phyloP scores from a whole-genome alignment of 2,797 vertebrate genomes.

The Diplodus puntazzo region DNA sequence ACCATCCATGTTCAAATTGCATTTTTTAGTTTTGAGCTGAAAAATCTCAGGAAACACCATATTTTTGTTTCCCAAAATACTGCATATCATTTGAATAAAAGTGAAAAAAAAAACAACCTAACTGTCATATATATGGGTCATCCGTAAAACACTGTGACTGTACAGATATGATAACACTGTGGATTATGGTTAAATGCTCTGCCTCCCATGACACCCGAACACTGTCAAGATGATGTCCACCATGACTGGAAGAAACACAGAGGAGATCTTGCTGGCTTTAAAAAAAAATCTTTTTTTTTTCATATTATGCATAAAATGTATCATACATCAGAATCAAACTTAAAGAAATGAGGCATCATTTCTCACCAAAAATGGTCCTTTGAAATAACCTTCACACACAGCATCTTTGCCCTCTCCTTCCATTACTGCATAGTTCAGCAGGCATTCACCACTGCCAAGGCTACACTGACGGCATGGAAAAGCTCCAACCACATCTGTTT shows the following conservation, averaged over 20 bases:
- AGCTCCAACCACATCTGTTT: slow-evolving; percentile 13
- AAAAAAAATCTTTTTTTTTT: background rate
- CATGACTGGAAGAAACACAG: slow-evolving; percentile 4
- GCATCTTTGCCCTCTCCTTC: slow-evolving; percentile 23
- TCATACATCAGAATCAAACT: slow-evolving; percentile 31
- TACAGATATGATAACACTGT: slow-evolving; percentile 38
- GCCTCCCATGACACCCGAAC: slow-evolving; percentile 7
- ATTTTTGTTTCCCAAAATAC: background rate
- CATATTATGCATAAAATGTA: slow-evolving; percentile 22
- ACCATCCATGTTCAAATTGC: slow-evolving; percentile 12
- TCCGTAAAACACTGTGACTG: slow-evolving; percentile 15
- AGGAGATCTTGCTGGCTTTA: slow-evolving; percentile 26
- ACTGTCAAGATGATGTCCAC: slow-evolving; percentile 4
- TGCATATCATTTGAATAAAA: background rate
- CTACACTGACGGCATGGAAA: slow-evolving; percentile 47
- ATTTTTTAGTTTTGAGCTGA: background rate
- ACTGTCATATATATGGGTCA: background rate
- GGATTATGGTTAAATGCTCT: slow-evolving; percentile 25
- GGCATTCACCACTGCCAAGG: slow-evolving; percentile 48
- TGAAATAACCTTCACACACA: slow-evolving; percentile 19
- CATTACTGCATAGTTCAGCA: slow-evolving; percentile 72
- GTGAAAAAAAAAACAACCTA: background rate
- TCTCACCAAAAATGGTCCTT: slow-evolving; percentile 29
- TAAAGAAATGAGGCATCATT: slow-evolving; percentile 16
- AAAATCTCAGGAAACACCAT: background rate